These are phyloP conservation scores for Trissolcus brochymenae DNA, from an alignment of 2,888 invertebrate species.

Conservation along the genomic window DNA sequence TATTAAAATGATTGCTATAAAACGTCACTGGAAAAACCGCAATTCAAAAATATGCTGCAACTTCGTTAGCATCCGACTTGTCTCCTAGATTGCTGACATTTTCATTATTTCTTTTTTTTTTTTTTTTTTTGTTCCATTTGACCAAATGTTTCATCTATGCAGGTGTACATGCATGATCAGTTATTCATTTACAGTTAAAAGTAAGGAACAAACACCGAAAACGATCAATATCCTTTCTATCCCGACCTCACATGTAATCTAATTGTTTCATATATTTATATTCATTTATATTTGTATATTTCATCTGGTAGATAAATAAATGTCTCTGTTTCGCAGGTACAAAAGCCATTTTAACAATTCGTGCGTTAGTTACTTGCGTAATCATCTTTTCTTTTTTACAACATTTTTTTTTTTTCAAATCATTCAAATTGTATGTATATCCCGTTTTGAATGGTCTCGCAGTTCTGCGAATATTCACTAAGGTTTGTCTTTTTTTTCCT, in stretches of 20 bases:
- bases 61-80: neutral
- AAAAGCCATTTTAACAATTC: conserved; percentile 64
- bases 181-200: conserved; percentile 2
- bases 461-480: too few species aligned
- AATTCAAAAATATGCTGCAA: too few species aligned
- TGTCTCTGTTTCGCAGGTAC: conserved; percentile 69
- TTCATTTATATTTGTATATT: conserved; percentile 55
- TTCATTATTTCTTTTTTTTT: neutral
- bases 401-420: too few species aligned
- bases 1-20: neutral
- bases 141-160: neutral
- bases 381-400: conserved; percentile 14
- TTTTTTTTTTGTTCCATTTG: neutral
- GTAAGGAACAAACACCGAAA: conserved; percentile 5
- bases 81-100: neutral
- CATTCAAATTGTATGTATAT: too few species aligned
- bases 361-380: conserved; percentile 45
- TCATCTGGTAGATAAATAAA: conserved; percentile 69
- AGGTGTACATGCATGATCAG: neutral
- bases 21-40: neutral
- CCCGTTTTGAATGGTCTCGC: too few species aligned
- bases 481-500: neutral
- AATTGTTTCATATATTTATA: conserved; percentile 54
- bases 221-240: conserved; percentile 6
- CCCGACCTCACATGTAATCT: conserved; percentile 21